phyloP scores from a whole-genome alignment of 2,113 vertebrate genomes.

The Phocoena sinus region DNA sequence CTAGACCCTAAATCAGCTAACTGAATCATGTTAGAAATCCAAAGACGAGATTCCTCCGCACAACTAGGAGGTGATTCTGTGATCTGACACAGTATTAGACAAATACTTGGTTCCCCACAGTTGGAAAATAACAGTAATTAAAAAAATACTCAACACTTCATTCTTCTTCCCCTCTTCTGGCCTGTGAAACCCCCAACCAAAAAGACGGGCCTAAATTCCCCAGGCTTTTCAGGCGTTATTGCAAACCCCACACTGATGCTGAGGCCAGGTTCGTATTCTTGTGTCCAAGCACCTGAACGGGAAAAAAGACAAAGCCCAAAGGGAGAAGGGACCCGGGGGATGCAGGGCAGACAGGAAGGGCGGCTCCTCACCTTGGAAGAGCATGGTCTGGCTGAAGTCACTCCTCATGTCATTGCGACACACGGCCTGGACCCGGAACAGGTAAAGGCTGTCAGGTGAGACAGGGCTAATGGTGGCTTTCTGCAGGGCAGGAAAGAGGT shows the following conservation, averaged over 20 bases:
- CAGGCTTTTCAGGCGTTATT: not conserved
- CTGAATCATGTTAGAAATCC: not conserved
- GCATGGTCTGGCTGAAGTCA: conserved; percentile 98
- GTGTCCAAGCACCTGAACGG: fast-evolving
- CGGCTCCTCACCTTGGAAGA: conserved; percentile 90
- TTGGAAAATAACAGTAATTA: not conserved
- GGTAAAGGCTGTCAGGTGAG: conserved; percentile 94
- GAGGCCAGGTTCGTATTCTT: not conserved
- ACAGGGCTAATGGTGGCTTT: conserved; percentile 94
- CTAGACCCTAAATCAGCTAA: not conserved
- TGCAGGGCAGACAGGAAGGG: fast-evolving
- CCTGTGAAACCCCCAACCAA: not conserved
- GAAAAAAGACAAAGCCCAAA: not conserved
- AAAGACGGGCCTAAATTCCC: not conserved
- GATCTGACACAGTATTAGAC: not conserved
- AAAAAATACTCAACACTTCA: not conserved
- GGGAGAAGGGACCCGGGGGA: fast-evolving
- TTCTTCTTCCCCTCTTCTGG: not conserved
- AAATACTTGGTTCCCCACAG: not conserved
- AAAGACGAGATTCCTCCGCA: not conserved
- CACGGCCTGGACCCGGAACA: conserved; percentile 96
- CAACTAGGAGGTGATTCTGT: not conserved
- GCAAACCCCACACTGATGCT: not conserved
- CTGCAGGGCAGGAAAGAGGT: conserved; percentile 72
- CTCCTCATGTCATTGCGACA: conserved; percentile 97